Conservation (phyloP, 2,113 vertebrate species). For the Ictalurus punctatus region DNA sequence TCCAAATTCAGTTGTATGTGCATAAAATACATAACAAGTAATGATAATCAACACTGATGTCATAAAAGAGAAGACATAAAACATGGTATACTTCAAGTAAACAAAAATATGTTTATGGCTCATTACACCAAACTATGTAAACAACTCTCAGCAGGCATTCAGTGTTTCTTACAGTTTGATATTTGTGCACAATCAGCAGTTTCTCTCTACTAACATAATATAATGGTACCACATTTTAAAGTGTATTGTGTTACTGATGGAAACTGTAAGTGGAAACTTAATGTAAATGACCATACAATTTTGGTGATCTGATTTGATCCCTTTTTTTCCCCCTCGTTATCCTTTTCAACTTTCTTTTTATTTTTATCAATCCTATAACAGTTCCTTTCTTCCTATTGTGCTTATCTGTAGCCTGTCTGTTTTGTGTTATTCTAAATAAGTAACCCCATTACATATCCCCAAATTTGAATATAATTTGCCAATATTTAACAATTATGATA, state of each 20-base stretch:
- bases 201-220: not conserved
- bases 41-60: not conserved
- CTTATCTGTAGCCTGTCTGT: not conserved
- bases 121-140: conserved; percentile 17
- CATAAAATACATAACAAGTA: conserved; percentile 13
- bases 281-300: not conserved
- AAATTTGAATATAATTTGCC: conserved; percentile 8
- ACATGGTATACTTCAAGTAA: conserved; percentile 22
- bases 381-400: not conserved
- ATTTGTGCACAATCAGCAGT: conserved; percentile 23
- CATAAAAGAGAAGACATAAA: conserved; percentile 5
- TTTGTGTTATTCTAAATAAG: conserved; percentile 10
- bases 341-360: not conserved
- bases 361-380: not conserved
- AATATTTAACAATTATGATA: conserved; percentile 27
- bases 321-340: no score
- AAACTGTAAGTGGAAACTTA: not conserved
- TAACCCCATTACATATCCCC: not conserved
- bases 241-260: not conserved
- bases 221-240: not conserved
- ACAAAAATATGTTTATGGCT: conserved; percentile 19
- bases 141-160: conserved; percentile 27
- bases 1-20: not conserved
- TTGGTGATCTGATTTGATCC: not conserved
- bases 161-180: conserved; percentile 35